Evolutionary conservation across 2,888 invertebrate genomes (phyloP).

Genomic region (Brachypterus glaber): DNA sequence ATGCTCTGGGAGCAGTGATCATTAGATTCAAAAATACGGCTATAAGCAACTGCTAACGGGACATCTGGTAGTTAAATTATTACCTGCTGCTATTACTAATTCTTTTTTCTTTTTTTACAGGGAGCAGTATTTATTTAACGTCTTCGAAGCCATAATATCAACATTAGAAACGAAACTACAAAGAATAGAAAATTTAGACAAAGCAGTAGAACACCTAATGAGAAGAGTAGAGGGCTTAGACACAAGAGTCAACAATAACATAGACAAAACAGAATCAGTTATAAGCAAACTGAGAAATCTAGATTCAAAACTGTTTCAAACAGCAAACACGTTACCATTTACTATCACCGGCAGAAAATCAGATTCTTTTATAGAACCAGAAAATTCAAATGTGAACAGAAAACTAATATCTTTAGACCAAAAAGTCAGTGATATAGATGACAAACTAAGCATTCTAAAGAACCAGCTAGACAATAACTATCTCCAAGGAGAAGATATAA

Average conservation of each 20-base stretch:
- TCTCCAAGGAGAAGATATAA: constrained; percentile 68
- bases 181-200: constrained; percentile 78
- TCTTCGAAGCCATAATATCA: constrained; percentile 83
- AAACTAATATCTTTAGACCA: constrained; percentile 66
- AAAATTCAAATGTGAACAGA: constrained; percentile 50
- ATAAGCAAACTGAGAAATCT: constrained; percentile 66
- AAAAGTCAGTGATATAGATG: constrained; percentile 75
- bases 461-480: constrained; percentile 77
- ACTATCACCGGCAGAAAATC: constrained; percentile 16
- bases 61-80: no score
- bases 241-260: constrained; percentile 71
- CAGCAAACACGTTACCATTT: constrained; percentile 28
- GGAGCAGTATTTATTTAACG: constrained; percentile 79
- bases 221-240: constrained; percentile 74
- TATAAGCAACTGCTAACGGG: no score
- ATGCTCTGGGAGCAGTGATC: no score
- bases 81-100: no score
- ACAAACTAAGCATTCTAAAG: constrained; percentile 66
- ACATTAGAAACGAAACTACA: constrained; percentile 81
- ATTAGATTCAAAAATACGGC: no score
- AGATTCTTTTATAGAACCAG: constrained; percentile 28
- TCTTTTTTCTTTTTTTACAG: constrained; percentile 49
- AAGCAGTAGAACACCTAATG: constrained; percentile 81
- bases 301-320: constrained; percentile 63
- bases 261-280: constrained; percentile 74